phyloP scores from a whole-genome alignment of 2,888 invertebrate species.

The Melanchra persicariae region DNA sequence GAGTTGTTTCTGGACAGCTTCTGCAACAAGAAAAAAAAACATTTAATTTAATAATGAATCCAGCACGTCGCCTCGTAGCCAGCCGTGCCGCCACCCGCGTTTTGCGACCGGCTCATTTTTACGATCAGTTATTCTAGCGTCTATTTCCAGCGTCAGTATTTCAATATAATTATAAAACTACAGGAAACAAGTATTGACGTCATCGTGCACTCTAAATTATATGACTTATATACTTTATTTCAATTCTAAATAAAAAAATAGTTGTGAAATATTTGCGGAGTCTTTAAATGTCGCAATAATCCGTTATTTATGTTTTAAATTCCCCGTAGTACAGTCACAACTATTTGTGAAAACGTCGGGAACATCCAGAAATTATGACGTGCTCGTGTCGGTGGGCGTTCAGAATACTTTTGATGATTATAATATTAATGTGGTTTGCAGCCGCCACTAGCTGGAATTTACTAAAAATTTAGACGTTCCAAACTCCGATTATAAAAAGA shows the following conservation, averaged over 20 bases:
- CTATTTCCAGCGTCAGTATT: conserved; percentile 67
- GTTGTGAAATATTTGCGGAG: conserved; percentile 67
- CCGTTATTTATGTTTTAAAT: conserved; percentile 78
- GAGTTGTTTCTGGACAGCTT: conserved; percentile 76
- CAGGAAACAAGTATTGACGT: conserved; percentile 72
- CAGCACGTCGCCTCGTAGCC: not conserved
- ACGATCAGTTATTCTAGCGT: conserved; percentile 59
- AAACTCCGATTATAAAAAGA: conserved; percentile 22
- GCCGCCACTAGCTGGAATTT: conserved; percentile 27
- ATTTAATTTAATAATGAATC: conserved; percentile 38
- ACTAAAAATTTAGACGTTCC: conserved; percentile 8
- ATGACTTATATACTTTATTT: conserved; percentile 70
- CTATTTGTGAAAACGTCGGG: conserved; percentile 69
- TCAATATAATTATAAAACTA: conserved; percentile 68
- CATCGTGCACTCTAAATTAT: conserved; percentile 67
- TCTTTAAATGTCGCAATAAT: conserved; percentile 77
- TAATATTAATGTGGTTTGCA: conserved; percentile 45
- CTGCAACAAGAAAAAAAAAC: conserved; percentile 77
- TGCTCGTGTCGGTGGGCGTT: conserved; percentile 49
- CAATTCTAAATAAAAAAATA: conserved; percentile 64
- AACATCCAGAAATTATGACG: conserved; percentile 71
- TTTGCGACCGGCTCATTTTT: conserved; percentile 53
- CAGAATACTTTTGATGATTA: conserved; percentile 65
- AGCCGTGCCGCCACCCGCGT: conserved; percentile 1
- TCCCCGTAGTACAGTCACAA: conserved; percentile 57